These are phyloP conservation scores for Argyresthia albistria DNA, from an alignment of 2,888 invertebrate species.

Conservation along the genomic window DNA sequence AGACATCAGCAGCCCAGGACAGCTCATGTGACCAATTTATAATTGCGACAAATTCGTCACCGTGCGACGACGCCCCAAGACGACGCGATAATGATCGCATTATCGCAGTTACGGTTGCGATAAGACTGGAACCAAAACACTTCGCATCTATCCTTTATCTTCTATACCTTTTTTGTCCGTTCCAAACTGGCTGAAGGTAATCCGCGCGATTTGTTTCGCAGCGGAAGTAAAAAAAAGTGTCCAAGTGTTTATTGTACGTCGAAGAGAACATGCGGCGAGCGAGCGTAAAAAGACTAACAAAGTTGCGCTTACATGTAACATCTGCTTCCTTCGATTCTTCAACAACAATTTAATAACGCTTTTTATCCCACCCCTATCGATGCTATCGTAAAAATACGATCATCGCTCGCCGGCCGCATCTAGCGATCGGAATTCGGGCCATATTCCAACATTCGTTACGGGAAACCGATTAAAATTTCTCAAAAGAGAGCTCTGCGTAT, in stretches of 20 bases:
- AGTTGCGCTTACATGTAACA: background rate
- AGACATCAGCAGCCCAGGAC: slow-evolving; percentile 16
- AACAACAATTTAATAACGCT: slow-evolving; percentile 48
- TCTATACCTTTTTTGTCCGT: no score
- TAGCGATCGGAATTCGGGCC: slow-evolving; percentile 21
- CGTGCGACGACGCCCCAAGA: slow-evolving; percentile 8
- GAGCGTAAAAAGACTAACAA: no score
- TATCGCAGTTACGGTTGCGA: no score
- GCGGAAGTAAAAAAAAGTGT: no score
- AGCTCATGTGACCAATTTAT: slow-evolving; percentile 31
- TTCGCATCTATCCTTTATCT: background rate
- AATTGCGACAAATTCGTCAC: slow-evolving; percentile 30
- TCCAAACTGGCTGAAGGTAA: no score
- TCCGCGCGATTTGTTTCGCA: no score
- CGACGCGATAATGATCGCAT: no score
- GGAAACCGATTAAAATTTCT: slow-evolving; percentile 51
- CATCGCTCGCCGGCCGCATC: slow-evolving; percentile 27
- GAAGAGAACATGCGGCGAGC: no score
- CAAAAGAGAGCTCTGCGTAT: slow-evolving; percentile 50
- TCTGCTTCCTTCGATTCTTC: slow-evolving; percentile 7
- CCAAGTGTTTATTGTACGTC: no score
- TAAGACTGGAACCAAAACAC: no score
- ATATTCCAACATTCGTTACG: slow-evolving; percentile 24
- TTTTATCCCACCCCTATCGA: slow-evolving; percentile 28
- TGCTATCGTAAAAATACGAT: slow-evolving; percentile 34